A percentile compares a stretch with the other conserved stretches of the same genome.
phyloP scores from a whole-genome alignment of 2,888 invertebrate species.

The Luffia ferchaultella region DNA sequence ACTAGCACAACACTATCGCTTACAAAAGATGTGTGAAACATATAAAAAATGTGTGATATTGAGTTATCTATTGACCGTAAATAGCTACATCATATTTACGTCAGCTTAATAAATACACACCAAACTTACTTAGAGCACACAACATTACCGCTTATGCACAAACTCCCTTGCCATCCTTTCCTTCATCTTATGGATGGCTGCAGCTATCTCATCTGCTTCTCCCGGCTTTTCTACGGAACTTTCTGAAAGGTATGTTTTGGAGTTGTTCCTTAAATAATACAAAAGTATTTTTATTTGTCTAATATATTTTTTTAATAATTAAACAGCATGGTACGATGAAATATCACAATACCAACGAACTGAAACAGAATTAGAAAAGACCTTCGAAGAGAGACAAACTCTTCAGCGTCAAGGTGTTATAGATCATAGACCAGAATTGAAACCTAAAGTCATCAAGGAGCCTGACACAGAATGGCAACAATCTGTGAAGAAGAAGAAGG shows the following conservation, averaged over 20 bases:
- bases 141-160: slow-evolving; percentile 49
- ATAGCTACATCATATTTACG: no score
- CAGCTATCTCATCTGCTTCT: slow-evolving; percentile 19
- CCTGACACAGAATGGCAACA: slow-evolving; percentile 88
- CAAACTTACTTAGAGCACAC: no score
- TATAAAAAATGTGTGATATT: no score
- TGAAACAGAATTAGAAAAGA: slow-evolving; percentile 85
- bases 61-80: no score
- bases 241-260: slow-evolving; percentile 4
- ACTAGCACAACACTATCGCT: no score
- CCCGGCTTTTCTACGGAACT: slow-evolving; percentile 40
- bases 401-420: slow-evolving; percentile 72
- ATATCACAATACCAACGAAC: slow-evolving; percentile 84
- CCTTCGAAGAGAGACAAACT: slow-evolving; percentile 85
- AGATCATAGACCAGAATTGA: slow-evolving; percentile 69
- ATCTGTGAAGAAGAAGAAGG: slow-evolving; percentile 81
- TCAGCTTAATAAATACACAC: no score
- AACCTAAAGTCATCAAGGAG: slow-evolving; percentile 73
- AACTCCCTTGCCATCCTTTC: slow-evolving; percentile 14
- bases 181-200: slow-evolving; percentile 38
- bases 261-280: no score
- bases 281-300: no score
- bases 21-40: no score
- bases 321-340: slow-evolving; percentile 92
- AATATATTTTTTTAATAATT: no score